These are phyloP conservation scores for Sciaenops ocellatus DNA, from an alignment of 2,797 vertebrate genomes.

Conservation along the genomic window DNA sequence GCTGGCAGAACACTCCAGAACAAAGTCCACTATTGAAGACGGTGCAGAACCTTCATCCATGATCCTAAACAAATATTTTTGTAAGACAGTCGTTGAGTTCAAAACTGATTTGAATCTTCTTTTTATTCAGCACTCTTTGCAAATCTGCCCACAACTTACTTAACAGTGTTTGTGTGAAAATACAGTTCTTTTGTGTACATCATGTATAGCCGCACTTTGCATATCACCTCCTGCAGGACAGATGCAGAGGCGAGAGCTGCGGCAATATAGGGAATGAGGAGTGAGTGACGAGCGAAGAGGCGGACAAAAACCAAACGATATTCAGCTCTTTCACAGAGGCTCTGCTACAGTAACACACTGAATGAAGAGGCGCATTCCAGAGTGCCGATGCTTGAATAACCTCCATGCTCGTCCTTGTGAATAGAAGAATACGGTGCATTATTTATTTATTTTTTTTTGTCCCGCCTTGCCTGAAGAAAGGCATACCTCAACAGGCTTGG, in stretches of 20 bases:
- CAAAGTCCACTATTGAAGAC: constrained; percentile 74
- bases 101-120: constrained; percentile 25
- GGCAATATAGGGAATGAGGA: neutral
- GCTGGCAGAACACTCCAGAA: constrained; percentile 53
- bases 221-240: neutral
- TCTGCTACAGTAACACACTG: constrained; percentile 6
- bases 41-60: constrained; percentile 15
- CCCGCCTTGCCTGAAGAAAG: constrained; percentile 11
- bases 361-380: constrained; percentile 52
- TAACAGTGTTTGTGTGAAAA: neutral
- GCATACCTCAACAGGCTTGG: constrained; percentile 26
- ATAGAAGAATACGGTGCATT: constrained; percentile 46
- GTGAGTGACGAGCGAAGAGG: neutral
- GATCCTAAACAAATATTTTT: constrained; percentile 10
- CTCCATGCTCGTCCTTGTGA: constrained; percentile 50
- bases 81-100: neutral
- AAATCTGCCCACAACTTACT: too few relatives aligned
- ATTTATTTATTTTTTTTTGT: constrained; percentile 22
- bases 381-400: constrained; percentile 32
- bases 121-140: neutral
- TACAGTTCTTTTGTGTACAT: neutral
- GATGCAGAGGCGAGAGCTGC: neutral
- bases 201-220: neutral
- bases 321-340: constrained; percentile 16
- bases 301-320: neutral